phyloP scores from a whole-genome alignment of 1,140 invertebrate species.

The Teleogryllus occipitalis region DNA sequence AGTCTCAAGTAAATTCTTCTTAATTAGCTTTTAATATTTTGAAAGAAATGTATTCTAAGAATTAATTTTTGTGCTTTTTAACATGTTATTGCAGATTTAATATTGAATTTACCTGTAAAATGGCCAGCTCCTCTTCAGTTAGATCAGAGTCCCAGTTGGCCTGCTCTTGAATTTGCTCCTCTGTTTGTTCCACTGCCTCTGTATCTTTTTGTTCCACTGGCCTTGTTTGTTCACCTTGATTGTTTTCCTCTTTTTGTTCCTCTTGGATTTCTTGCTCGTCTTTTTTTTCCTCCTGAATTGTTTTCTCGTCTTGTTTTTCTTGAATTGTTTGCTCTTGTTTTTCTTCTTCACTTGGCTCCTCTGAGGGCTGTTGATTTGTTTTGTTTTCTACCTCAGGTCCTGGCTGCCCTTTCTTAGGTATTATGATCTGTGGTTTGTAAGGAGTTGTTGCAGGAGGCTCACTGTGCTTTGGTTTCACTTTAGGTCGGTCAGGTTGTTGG shows the following conservation, averaged over 20 bases:
- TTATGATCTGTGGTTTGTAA: background rate
- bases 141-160: too few species aligned
- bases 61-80: too few species aligned
- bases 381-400: too few species aligned
- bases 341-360: slow-evolving; percentile 32
- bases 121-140: too few species aligned
- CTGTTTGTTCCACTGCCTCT: slow-evolving; percentile 17
- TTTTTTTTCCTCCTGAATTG: background rate
- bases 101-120: too few species aligned
- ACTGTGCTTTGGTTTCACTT: slow-evolving; percentile 42
- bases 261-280: background rate
- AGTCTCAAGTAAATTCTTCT: too few species aligned
- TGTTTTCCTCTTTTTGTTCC: slow-evolving; percentile 10
- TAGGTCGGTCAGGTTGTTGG: slow-evolving; percentile 55
- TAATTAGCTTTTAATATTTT: too few species aligned
- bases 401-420: background rate
- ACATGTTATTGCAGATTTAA: too few species aligned
- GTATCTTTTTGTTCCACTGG: slow-evolving; percentile 10
- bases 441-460: slow-evolving; percentile 15
- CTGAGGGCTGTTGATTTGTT: slow-evolving; percentile 26
- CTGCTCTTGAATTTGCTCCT: slow-evolving; percentile 7
- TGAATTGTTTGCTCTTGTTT: slow-evolving; percentile 34
- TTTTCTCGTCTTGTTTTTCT: slow-evolving; percentile 36
- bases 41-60: too few species aligned
- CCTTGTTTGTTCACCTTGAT: slow-evolving; percentile 3